These are phyloP conservation scores for Agrochola litura DNA, from an alignment of 2,888 invertebrate species.

Conservation along the genomic window DNA sequence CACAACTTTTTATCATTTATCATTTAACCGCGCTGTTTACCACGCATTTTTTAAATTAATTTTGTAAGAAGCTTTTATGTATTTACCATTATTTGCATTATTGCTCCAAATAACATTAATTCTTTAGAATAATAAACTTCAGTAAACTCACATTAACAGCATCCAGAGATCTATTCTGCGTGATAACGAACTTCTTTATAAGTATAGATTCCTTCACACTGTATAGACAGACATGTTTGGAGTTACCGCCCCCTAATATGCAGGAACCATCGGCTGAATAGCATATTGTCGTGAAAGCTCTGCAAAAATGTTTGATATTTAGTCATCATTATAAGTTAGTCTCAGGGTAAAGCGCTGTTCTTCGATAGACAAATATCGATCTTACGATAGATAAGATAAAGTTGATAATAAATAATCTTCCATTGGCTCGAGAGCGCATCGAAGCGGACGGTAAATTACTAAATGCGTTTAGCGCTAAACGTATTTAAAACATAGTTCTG, in stretches of 20 bases:
- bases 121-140: not conserved
- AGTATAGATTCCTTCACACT: constrained; percentile 95
- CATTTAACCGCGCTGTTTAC: not conserved
- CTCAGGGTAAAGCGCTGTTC: no score
- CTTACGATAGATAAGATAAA: no score
- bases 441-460: no score
- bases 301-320: constrained; percentile 79
- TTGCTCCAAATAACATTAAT: not conserved
- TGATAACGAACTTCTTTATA: constrained; percentile 97
- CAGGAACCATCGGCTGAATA: constrained; percentile 98
- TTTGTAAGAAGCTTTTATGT: not conserved
- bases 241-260: constrained; percentile 97
- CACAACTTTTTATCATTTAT: no score
- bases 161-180: constrained; percentile 98
- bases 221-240: constrained; percentile 98
- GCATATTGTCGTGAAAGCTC: constrained; percentile 97
- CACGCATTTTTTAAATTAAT: not conserved
- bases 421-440: no score
- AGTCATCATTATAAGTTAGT: not conserved
- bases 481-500: no score
- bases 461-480: no score
- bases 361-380: no score
- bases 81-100: not conserved
- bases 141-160: constrained; percentile 95
- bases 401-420: no score